Evolutionary conservation across 1,140 invertebrate genomes (phyloP).

Genomic region (Papilio glaucus): DNA sequence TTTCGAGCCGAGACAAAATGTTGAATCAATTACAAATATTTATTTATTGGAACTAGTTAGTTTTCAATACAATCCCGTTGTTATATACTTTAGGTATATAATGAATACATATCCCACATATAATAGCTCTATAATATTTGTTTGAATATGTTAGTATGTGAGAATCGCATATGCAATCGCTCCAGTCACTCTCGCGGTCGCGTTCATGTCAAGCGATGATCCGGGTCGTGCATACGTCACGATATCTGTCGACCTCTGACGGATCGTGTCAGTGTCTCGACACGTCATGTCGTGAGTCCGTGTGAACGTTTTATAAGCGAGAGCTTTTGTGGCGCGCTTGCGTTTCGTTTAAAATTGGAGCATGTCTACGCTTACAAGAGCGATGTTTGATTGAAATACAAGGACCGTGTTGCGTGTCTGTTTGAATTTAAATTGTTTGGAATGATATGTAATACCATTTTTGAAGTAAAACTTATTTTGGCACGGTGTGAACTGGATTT

Average conservation of each 20-base stretch:
- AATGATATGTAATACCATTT: not conserved
- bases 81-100: too few relatives aligned
- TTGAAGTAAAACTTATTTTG: too few relatives aligned
- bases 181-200: conserved; percentile 11
- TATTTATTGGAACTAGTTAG: too few relatives aligned
- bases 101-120: not conserved
- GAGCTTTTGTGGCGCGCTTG: conserved; percentile 22
- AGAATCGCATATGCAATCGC: conserved; percentile 30
- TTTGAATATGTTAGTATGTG: not conserved
- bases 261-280: conserved; percentile 31
- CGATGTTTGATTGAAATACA: conserved; percentile 19
- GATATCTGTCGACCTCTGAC: conserved; percentile 38
- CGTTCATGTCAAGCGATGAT: conserved; percentile 37
- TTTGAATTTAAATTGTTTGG: not conserved
- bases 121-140: not conserved
- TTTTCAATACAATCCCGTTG: too few relatives aligned
- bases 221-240: conserved; percentile 38
- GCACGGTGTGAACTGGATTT: too few relatives aligned
- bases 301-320: conserved; percentile 28
- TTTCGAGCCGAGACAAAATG: too few relatives aligned
- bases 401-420: not conserved
- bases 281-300: conserved; percentile 29
- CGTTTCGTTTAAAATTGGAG: conserved; percentile 26
- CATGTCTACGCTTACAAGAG: not conserved
- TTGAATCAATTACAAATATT: too few relatives aligned